These are phyloP conservation scores for Loris lydekkerianus DNA, from an alignment of 2,797 vertebrate genomes.

Conservation along the genomic window DNA sequence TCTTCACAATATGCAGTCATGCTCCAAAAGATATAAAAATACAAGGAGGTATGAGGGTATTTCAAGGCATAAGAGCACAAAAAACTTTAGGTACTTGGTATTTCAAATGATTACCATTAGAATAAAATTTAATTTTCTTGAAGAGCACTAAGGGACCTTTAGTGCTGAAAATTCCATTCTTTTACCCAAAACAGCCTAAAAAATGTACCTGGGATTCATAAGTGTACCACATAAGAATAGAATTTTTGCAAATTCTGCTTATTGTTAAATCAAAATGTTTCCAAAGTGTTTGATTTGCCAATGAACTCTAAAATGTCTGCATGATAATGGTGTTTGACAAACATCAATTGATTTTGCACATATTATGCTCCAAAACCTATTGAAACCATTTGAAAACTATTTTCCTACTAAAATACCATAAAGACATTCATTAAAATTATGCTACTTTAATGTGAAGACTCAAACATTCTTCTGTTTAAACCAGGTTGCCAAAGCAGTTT, in stretches of 20 bases:
- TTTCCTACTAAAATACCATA: conserved; percentile 61
- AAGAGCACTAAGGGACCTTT: conserved; percentile 29
- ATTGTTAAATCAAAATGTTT: conserved; percentile 31
- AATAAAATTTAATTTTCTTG: conserved; percentile 64
- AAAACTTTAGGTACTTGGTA: conserved; percentile 18
- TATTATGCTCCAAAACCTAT: conserved; percentile 3
- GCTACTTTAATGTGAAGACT: conserved; percentile 51
- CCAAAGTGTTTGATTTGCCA: conserved; percentile 24
- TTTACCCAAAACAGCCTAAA: conserved; percentile 62
- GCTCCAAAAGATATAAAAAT: conserved; percentile 60
- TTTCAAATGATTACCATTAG: conserved; percentile 51
- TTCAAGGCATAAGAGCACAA: conserved; percentile 41
- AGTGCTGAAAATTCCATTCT: conserved; percentile 65
- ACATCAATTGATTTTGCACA: conserved; percentile 2
- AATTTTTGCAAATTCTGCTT: conserved; percentile 68
- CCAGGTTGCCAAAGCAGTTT: conserved; percentile 54
- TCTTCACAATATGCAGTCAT: not conserved
- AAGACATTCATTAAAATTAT: conserved; percentile 40
- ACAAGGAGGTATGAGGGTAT: conserved; percentile 35
- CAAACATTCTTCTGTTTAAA: conserved; percentile 33
- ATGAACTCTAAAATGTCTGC: not conserved
- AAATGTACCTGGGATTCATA: conserved; percentile 44
- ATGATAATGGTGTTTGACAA: conserved; percentile 55
- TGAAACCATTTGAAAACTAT: conserved; percentile 53
- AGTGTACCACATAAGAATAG: conserved; percentile 59